Evolutionary conservation across 2,797 vertebrate genomes (phyloP).

Genomic region (Ambastaia sidthimunki): DNA sequence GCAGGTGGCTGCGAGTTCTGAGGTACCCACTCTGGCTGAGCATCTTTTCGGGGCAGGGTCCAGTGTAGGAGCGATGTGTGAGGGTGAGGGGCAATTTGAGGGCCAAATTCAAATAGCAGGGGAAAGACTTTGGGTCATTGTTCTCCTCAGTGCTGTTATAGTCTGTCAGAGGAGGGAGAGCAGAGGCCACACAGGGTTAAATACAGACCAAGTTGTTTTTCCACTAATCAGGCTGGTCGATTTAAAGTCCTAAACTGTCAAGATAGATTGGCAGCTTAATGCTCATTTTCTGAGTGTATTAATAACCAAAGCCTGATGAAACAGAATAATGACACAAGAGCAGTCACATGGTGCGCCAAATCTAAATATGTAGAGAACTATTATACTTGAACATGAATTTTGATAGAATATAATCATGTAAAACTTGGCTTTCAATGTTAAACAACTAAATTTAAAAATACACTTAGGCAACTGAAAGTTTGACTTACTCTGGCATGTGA

Average conservation of each 20-base stretch:
- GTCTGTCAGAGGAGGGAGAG: constrained; percentile 73
- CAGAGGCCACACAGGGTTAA: constrained; percentile 57
- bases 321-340: too few species aligned
- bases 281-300: not conserved
- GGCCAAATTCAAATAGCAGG: constrained; percentile 73
- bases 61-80: constrained; percentile 65
- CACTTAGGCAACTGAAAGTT: too few species aligned
- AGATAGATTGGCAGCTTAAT: not conserved
- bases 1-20: constrained; percentile 54
- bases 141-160: constrained; percentile 78
- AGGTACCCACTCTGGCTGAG: constrained; percentile 78
- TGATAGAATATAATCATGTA: too few species aligned
- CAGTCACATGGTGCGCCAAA: not conserved
- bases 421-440: too few species aligned
- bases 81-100: constrained; percentile 73
- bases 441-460: too few species aligned
- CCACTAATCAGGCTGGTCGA: not conserved
- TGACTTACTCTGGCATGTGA: too few species aligned
- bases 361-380: not conserved
- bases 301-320: not conserved
- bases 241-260: not conserved
- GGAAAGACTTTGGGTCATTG: constrained; percentile 75
- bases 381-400: not conserved
- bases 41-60: constrained; percentile 74
- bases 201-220: constrained; percentile 17